Base-by-base conservation (phyloP, 2,113 vertebrate genomes). In the Ornithorhynchus anatinus region DNA sequence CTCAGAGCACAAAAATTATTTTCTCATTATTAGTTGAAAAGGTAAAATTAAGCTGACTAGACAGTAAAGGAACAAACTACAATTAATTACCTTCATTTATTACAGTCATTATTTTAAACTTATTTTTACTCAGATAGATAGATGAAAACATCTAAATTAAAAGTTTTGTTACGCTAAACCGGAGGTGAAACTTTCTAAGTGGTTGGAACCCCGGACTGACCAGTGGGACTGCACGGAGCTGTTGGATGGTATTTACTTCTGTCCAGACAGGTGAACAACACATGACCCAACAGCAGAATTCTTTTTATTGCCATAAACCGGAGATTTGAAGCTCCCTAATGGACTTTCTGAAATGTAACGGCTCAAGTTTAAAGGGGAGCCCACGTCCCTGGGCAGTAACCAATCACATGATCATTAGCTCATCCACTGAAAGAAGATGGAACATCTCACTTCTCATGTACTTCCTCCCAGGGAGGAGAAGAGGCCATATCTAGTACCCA, bases 1-100 rank as follows among this genome's bases (percentile, higher is more conserved):
- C 96, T 97, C 96, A 91, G 86, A 94, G 96, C 95, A 95, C 94
- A 94, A 96, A 97, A 97, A 96, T 96, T 96, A 96, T 97, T 97
- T 94, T 95, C 95, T 97, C 96, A 97, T 98, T 98, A 98, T 96
- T 95, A 96, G 94, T 94, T 94, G 93, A 95, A 95, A 96, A 98
- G 96, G 96, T 98, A 96, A 94, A 95, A 96, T 97, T 90, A 94
- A 96, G 96, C 96, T 98, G 97, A 97, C 95, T 96, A 95, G 94
- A 96, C 96, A 96, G 94, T 95, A 95, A 97, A 96, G 94, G 95
- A 95, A 95, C 95, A 95, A 95, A 96, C 95, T 92, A 93, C 93
- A 94, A 95, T 95, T 94, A 94, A 95, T 95, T 96, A 96, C 92
- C 91, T 92, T 90, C 91, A 93, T 94, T 94, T 93, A 94, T 94